phyloP scores from a whole-genome alignment of 1,140 invertebrate species.

The Cecropterus lyciades region DNA sequence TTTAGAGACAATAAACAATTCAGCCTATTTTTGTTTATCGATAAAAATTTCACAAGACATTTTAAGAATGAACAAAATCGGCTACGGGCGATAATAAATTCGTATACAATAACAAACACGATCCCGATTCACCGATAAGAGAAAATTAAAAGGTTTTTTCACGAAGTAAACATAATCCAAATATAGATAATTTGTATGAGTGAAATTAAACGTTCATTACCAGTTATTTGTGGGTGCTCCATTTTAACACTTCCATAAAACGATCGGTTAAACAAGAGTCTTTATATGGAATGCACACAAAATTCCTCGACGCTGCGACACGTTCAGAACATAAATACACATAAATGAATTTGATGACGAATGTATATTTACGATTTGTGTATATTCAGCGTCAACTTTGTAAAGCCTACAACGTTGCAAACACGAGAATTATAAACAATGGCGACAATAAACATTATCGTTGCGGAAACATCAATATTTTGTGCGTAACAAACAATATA shows the following conservation, averaged over 20 bases:
- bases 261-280: slow-evolving; percentile 1
- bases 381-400: slow-evolving; percentile 15
- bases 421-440: slow-evolving; percentile 16
- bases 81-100: slow-evolving; percentile 4
- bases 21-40: neutral
- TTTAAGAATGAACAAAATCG: slow-evolving; percentile 2
- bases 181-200: slow-evolving; percentile 6
- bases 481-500: slow-evolving; percentile 15
- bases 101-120: slow-evolving; percentile 1
- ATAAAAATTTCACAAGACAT: slow-evolving; percentile 9
- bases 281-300: slow-evolving; percentile 8
- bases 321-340: slow-evolving; percentile 14
- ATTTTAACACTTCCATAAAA: slow-evolving; percentile 15
- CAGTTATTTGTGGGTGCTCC: slow-evolving; percentile 11
- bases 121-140: neutral
- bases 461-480: slow-evolving; percentile 20
- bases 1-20: slow-evolving; percentile 8
- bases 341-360: neutral
- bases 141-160: slow-evolving; percentile 1
- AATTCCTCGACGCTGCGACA: slow-evolving; percentile 9
- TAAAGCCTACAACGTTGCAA: slow-evolving; percentile 8
- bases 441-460: slow-evolving; percentile 10
- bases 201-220: neutral
- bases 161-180: neutral
- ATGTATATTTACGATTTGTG: neutral